Evolutionary conservation across 2,888 invertebrate genomes (phyloP), one percentile per base, ranked within the genome.

Genomic region (Tetanocera ferruginea): DNA sequence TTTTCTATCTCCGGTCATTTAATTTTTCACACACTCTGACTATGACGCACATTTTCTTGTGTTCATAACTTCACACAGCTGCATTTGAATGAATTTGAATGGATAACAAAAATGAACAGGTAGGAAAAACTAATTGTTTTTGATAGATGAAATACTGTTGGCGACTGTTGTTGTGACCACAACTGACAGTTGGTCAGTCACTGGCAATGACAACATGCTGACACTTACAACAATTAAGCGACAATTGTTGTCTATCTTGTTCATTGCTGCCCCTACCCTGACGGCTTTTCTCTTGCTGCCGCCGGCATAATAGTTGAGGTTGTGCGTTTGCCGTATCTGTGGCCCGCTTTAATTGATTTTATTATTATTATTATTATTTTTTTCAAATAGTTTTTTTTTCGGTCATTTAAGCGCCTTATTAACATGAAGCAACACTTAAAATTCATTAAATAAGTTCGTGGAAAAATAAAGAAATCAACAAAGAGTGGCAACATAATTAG

Each of bases 341-440:
- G 57, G 57, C 52, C 70, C 57, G 73, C 66, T 73, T 76, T 75
- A 25, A 23, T 60, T 60, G 55, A 43, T 79, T 78, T 52, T 78
- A 60, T 66, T 11, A 64, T 43, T 72, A 49, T 76, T 75, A 64
- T 71, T 57, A 19, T 43, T 34, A 31, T 31, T 34, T 64, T 57
- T 60, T 72, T 23, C 14, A 34, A 66, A 19, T 19, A 37, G 14
- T 49, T 62, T 62, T 71, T 76, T 62, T 72, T 11, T 5, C 62
- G 31, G 62, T 64, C 71, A 69, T 62, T 55, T 66, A 64, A 64
- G 76, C 75, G 60, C 62, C 64, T 76, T 69, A 69, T 69, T 69
- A 51, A 69, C 69, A 51, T 49, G 25, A 51, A 49, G 51, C 69
- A 69, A 69, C 69, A 69, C 69, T 69, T 69, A 69, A 69, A 69